Base-by-base conservation (phyloP, 2,113 vertebrate genomes). In the Marmota monax region DNA sequence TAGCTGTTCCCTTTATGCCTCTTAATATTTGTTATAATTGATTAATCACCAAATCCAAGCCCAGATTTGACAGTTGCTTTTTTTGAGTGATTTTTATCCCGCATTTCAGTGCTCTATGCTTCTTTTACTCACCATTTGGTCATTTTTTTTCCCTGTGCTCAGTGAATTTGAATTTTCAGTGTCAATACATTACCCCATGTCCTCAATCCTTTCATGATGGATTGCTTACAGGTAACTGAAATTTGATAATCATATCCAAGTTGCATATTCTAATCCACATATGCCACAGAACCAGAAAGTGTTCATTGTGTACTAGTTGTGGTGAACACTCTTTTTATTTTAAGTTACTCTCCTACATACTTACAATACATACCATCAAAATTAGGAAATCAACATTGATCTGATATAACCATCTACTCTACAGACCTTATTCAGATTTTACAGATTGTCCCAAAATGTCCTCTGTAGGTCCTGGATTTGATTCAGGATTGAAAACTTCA, bases 391-490 rank as follows among this genome's bases (percentile, higher is more conserved):
- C 67, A 74, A 4, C 39, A 63, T 16, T 80, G 83, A 89, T 77
- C 9, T 18, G 39, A 25, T 78, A 13, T 32, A 82, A 78, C 63
- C 25, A 39, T 92, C 72, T 76, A 61, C 79, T 96, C 70, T 27
- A 37, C 32, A 39, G 63, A 85, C 48, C 39, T 76, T 65, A 37
- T 63, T 94, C 7, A 58, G 45, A 92, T 42, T 89, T 91, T 78
- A 12, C 23, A 58, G 58, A 67, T 80, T 73, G 74, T 53, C n/a
- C 70, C 39, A 37, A 48, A 34, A 22, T 37, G 34, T 69, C 22
- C 48, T 92, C 22, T 79, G 0, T 69, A 93, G 90, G 84, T 70
- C 84, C 56, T 80, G 94, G 48, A 84, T 92, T 95, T 29, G 88
- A 58, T 51, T 42, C 86, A 58, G 63, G 51, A 22, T 89, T 80